Conservation (phyloP, 1,140 invertebrate genomes). For the Caenorhabditis inopinata region DNA sequence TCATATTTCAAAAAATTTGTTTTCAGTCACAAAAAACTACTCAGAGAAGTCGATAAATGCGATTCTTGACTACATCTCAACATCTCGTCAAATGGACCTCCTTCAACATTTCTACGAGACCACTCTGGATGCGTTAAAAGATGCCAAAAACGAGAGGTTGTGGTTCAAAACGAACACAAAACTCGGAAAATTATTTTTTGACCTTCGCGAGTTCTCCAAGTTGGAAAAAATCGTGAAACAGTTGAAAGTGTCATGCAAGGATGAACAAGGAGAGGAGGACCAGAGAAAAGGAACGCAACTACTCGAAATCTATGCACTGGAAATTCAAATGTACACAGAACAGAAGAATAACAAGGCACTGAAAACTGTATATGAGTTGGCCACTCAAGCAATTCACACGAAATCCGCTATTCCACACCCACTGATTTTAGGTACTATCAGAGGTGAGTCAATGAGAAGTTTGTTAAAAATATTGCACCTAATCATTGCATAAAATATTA, state of each 20-base stretch:
- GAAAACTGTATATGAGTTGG: slow-evolving; percentile 94
- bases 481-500: not conserved
- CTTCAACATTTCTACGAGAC: slow-evolving; percentile 99
- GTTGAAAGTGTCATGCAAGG: slow-evolving; percentile 94
- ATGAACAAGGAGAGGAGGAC: slow-evolving; percentile 98
- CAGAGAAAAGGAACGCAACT: slow-evolving; percentile 92
- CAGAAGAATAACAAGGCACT: slow-evolving; percentile 99
- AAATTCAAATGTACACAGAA: slow-evolving; percentile 99
- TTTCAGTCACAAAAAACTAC: slow-evolving; percentile 94
- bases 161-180: slow-evolving; percentile 99
- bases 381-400: slow-evolving; percentile 77
- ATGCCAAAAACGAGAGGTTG: slow-evolving; percentile 96
- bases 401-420: slow-evolving; percentile 99
- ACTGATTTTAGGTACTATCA: slow-evolving; percentile 97
- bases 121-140: slow-evolving; percentile 92
- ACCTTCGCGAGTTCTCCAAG: slow-evolving; percentile 89
- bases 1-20: not conserved
- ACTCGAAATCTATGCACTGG: slow-evolving; percentile 95
- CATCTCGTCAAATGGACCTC: slow-evolving; percentile 86
- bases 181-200: slow-evolving; percentile 95
- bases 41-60: slow-evolving; percentile 99
- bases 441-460: slow-evolving; percentile 73
- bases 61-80: slow-evolving; percentile 98
- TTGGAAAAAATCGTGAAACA: slow-evolving; percentile 95
- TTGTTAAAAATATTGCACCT: not conserved